Evolutionary conservation across 2,888 invertebrate genomes (phyloP).

Genomic region (Uropetala carovei): DNA sequence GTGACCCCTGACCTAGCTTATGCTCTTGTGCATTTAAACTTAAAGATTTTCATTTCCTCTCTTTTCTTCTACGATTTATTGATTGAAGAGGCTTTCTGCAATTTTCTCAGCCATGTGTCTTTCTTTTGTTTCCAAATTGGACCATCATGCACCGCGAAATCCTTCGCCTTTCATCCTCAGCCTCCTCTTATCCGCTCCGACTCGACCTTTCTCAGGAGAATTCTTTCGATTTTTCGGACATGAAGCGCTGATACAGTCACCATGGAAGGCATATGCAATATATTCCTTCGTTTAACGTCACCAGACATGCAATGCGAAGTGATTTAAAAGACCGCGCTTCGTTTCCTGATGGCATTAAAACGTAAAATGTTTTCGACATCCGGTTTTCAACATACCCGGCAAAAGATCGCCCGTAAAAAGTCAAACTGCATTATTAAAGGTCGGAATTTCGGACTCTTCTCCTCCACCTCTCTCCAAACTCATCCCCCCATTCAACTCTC

Average conservation of each 20-base stretch:
- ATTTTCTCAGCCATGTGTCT: neutral
- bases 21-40: no score
- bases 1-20: no score
- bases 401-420: neutral
- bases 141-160: neutral
- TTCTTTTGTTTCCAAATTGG: neutral
- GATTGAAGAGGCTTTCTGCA: no score
- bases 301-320: neutral
- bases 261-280: neutral
- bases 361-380: neutral
- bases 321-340: slow-evolving; percentile 1
- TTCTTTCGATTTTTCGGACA: neutral
- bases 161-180: no score
- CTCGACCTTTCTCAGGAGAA: neutral
- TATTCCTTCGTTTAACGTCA: neutral
- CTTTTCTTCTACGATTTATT: no score
- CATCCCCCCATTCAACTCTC: no score
- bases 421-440: neutral
- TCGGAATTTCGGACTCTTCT: neutral
- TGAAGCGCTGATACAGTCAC: neutral
- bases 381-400: slow-evolving; percentile 1
- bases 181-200: no score
- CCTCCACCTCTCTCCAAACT: no score
- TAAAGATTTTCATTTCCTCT: no score
- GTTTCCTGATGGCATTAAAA: neutral